Percentiles rank a stretch among this genome's conserved stretches.
Conservation (phyloP, 2,113 vertebrate species). For the Tapirus terrestris region DNA sequence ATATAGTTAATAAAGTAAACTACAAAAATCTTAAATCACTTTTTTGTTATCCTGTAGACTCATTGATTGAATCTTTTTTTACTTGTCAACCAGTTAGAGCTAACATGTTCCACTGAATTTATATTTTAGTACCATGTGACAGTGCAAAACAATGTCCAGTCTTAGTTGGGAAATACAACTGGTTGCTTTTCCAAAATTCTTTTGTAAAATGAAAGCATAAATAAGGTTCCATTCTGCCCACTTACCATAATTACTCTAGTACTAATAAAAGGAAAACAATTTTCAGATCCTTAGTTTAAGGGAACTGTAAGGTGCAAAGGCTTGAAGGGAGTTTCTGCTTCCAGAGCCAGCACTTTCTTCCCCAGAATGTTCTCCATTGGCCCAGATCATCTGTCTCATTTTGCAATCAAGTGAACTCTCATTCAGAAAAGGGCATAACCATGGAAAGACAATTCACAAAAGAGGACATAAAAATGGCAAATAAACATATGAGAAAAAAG, state of each 20-base stretch:
- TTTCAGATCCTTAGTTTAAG: neutral
- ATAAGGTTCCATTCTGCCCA: neutral
- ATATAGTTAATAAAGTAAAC: slow-evolving; percentile 29
- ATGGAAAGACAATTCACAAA: neutral
- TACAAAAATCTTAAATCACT: neutral
- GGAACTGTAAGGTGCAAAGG: neutral
- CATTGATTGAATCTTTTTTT: neutral
- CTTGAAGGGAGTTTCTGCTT: neutral
- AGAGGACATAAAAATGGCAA: slow-evolving; percentile 38
- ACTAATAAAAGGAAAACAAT: neutral
- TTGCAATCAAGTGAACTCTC: neutral
- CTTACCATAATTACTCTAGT: neutral
- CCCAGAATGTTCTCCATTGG: neutral
- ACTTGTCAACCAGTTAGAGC: neutral
- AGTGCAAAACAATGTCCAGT: neutral
- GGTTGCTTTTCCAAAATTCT: neutral
- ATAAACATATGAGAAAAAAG: neutral
- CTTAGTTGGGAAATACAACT: neutral
- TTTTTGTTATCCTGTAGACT: neutral
- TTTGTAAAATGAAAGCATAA: slow-evolving; percentile 22
- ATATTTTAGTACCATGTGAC: neutral
- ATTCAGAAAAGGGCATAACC: neutral
- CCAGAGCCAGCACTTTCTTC: neutral
- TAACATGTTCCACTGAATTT: neutral
- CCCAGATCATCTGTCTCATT: neutral